Conservation (phyloP, 2,113 vertebrate species). For the Lanius ludovicianus region DNA sequence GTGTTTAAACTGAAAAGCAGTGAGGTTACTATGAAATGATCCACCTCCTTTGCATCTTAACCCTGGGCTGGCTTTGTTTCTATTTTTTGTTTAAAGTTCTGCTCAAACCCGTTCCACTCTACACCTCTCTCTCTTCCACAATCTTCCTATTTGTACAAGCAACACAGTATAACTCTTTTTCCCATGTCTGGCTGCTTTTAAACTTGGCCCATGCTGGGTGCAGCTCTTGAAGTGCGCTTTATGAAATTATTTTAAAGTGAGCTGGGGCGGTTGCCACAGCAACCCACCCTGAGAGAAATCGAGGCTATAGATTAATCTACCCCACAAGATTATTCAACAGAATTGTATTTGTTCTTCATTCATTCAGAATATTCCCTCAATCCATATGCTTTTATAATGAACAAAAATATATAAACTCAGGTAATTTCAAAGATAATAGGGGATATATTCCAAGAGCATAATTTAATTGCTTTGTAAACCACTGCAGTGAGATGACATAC, state of each 20-base stretch:
- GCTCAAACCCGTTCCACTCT: constrained; percentile 22
- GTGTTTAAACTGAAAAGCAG: constrained; percentile 43
- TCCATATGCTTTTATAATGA: constrained; percentile 68
- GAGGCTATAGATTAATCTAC: constrained; percentile 82
- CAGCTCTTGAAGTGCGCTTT: constrained; percentile 80
- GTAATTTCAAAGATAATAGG: constrained; percentile 57
- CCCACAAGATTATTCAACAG: constrained; percentile 77
- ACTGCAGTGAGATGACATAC: background rate
- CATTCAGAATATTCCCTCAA: constrained; percentile 71
- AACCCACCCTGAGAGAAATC: constrained; percentile 81
- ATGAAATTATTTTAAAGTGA: constrained; percentile 81
- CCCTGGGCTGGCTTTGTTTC: constrained; percentile 48
- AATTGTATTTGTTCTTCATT: constrained; percentile 74
- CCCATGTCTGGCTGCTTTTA: constrained; percentile 81
- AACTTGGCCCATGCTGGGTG: constrained; percentile 79
- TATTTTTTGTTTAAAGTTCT: constrained; percentile 58
- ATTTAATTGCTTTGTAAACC: constrained; percentile 46
- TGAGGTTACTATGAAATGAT: constrained; percentile 37
- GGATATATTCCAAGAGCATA: constrained; percentile 40
- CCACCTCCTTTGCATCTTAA: constrained; percentile 41
- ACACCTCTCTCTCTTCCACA: constrained; percentile 31
- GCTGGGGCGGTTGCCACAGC: constrained; percentile 81
- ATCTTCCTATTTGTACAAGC: constrained; percentile 69
- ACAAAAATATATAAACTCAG: constrained; percentile 53
- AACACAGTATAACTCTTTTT: constrained; percentile 69